phyloP scores from a whole-genome alignment of 2,113 vertebrate genomes.

The Phrynosoma blainvillii region DNA sequence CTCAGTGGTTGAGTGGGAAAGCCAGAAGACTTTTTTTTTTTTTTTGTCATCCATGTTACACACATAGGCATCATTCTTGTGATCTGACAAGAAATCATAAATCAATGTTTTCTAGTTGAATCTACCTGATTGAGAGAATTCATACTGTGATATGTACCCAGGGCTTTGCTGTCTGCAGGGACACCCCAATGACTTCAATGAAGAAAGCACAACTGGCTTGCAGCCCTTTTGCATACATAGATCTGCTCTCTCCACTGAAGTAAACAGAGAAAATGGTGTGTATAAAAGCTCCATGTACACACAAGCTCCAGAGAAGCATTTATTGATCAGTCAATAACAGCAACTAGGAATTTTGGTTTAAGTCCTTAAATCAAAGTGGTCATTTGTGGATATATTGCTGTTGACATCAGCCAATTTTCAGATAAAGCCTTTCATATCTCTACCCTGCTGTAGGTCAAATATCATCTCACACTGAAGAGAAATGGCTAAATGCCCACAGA shows the following conservation, averaged over 20 bases:
- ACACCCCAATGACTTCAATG: background rate
- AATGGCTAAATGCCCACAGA: background rate
- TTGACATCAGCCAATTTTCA: background rate
- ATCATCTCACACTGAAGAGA: background rate
- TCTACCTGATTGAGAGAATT: background rate
- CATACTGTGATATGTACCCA: background rate
- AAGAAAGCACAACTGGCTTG: background rate
- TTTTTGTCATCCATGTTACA: background rate
- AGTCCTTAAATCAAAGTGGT: conserved; percentile 22
- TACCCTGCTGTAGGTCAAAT: background rate
- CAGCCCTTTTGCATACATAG: background rate
- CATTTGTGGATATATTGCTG: background rate
- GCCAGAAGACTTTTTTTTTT: background rate
- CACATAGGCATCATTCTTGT: background rate
- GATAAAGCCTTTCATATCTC: conserved; percentile 14
- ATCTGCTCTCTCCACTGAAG: background rate
- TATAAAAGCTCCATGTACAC: background rate
- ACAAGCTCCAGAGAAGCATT: background rate
- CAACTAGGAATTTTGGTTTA: conserved; percentile 40
- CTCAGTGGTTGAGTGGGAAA: background rate
- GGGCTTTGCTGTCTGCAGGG: background rate
- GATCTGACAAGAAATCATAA: background rate
- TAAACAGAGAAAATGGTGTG: background rate
- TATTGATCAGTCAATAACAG: conserved; percentile 36
- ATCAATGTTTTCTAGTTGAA: background rate